A percentile compares a stretch with the other conserved stretches of the same genome.
Evolutionary conservation across 64 coral and sea anemone genomes (phyloP).

Genomic region (Trachythela sp.): DNA sequence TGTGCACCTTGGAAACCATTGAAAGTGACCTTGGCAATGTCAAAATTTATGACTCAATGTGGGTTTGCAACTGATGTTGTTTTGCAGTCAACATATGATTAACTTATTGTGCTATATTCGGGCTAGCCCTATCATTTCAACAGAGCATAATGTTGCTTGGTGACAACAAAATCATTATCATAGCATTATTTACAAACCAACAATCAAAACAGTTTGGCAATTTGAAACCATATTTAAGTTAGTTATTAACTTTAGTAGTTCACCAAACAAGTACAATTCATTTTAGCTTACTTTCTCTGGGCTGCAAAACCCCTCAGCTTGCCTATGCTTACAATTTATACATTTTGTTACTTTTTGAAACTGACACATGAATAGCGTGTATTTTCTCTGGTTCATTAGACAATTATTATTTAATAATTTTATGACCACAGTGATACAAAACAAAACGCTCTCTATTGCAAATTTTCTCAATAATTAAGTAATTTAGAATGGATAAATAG

Average conservation of each 20-base stretch:
- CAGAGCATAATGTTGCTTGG: background rate
- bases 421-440: background rate
- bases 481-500: background rate
- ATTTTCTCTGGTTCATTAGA: background rate
- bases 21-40: no score
- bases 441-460: background rate
- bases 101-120: no score
- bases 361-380: background rate
- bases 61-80: no score
- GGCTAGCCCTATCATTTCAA: no score
- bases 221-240: background rate
- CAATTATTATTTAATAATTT: background rate
- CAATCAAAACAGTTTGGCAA: background rate
- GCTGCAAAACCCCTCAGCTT: no score
- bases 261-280: background rate
- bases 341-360: background rate
- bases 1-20: no score
- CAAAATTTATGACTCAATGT: no score
- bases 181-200: background rate
- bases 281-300: no score
- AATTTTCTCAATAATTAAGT: background rate
- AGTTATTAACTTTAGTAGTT: background rate
- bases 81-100: no score
- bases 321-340: background rate
- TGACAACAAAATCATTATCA: background rate